Evolutionary conservation across 2,888 invertebrate genomes (phyloP), one percentile per base, ranked within the genome.

Genomic region (Mesorhabditis sp.): DNA sequence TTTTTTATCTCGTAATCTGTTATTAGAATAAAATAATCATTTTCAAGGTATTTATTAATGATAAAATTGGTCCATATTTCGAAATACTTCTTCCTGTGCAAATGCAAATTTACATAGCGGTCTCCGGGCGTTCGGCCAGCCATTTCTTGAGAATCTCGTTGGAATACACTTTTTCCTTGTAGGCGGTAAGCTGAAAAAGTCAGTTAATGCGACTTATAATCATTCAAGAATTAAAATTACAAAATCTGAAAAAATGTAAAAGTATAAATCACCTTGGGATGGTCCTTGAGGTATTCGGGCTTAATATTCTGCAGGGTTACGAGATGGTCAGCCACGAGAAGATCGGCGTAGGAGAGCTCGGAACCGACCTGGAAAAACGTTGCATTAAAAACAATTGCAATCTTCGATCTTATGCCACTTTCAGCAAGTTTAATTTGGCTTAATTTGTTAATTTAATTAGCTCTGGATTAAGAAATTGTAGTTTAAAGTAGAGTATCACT

Each of bases 221-320:
- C n/a, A 50, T 13, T 50, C 2, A 0, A 50, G 7, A 50, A 10
- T n/a, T 50, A 50, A 50, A 50, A 50, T 50, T 50, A 50, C 10
- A 50, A 13, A 50, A 13, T 50, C n/a, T 50, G 2, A 50, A 50
- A 13, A n/a, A 50, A 50, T 13, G 58, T 50, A 50, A 50, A 50
- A 50, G 2, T 10, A 50, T 50, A 50, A 13, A 10, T n/a, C 2
- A 50, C 58, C 58, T 50, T 50, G 7, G 58, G 58, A 50, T 50
- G 58, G 7, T 50, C n/a, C 58, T 50, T 50, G 7, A 50, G 58
- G 58, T 50, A 50, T 50, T 50, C 58, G 58, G 58, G 58, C n/a
- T n/a, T 10, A 50, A 50, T 10, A 50, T 50, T 50, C 7, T 50
- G 7, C 10, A 50, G 58, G 10, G 58, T 50, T 10, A 50, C 58